Evolutionary conservation across 2,888 invertebrate species (phyloP).

Genomic region (Margaritifera margaritifera): DNA sequence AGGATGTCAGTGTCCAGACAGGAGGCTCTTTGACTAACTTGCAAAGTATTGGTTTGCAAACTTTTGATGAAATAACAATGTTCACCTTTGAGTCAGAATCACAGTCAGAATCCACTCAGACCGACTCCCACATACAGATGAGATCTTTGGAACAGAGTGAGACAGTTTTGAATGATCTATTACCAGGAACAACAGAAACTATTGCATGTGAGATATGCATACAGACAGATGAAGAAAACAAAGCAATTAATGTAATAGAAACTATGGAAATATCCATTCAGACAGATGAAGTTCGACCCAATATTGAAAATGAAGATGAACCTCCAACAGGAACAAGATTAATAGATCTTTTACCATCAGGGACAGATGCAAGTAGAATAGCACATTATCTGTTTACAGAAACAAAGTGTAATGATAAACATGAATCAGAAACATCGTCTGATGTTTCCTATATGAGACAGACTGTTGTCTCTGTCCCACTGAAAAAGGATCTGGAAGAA

Average conservation of each 20-base stretch:
- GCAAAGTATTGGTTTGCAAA: slow-evolving; percentile 39
- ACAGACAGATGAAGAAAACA: slow-evolving; percentile 24
- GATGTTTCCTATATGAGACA: too few species aligned
- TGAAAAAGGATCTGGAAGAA: too few species aligned
- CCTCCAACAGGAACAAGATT: too few species aligned
- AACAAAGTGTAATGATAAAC: too few species aligned
- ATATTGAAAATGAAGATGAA: too few species aligned
- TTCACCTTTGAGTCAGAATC: background rate
- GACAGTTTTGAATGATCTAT: slow-evolving; percentile 28
- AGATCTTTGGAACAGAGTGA: slow-evolving; percentile 23
- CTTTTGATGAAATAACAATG: slow-evolving; percentile 23
- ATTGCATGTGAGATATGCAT: slow-evolving; percentile 26
- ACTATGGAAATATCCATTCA: slow-evolving; percentile 18
- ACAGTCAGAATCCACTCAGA: slow-evolving; percentile 19
- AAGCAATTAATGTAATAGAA: slow-evolving; percentile 1
- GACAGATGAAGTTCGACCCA: slow-evolving; percentile 10
- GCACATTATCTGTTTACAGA: too few species aligned
- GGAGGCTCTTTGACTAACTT: slow-evolving; percentile 42
- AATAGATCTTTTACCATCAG: too few species aligned
- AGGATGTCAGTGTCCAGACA: slow-evolving; percentile 47
- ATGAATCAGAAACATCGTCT: too few species aligned
- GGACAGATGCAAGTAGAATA: too few species aligned
- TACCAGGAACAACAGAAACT: slow-evolving; percentile 14
- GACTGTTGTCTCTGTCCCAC: too few species aligned
- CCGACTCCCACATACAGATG: slow-evolving; percentile 19